phyloP scores from a whole-genome alignment of 1,140 invertebrate genomes.

The Drosophila novamexicana region DNA sequence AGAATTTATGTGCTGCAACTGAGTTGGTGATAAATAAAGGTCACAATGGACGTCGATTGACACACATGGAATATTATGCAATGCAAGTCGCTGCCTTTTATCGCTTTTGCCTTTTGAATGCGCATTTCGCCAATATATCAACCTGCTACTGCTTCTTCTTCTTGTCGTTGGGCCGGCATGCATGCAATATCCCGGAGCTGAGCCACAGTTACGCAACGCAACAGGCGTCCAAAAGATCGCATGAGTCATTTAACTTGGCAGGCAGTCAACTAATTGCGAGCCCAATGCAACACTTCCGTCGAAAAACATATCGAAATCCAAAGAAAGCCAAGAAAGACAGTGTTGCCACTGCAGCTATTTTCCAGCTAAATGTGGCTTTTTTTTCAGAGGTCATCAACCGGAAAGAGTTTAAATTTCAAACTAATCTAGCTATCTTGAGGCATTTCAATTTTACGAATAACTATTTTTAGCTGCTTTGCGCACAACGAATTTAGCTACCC shows the following conservation, averaged over 20 bases:
- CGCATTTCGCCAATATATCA: constrained; percentile 36
- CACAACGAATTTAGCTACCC: too few species aligned
- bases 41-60: not conserved
- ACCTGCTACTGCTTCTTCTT: constrained; percentile 3
- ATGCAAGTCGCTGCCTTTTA: constrained; percentile 17
- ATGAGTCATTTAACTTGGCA: constrained; percentile 69
- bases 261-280: constrained; percentile 63
- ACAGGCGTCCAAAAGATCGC: constrained; percentile 36
- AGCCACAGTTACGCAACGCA: constrained; percentile 56
- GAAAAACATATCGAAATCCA: constrained; percentile 26
- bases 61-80: constrained; percentile 35
- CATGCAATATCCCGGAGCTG: constrained; percentile 28
- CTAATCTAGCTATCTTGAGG: too few species aligned
- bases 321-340: constrained; percentile 44
- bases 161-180: not conserved
- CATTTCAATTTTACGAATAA: too few species aligned
- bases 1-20: not conserved
- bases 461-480: too few species aligned
- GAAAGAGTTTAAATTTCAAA: too few species aligned
- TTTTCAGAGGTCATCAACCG: too few species aligned
- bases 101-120: constrained; percentile 9
- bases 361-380: too few species aligned
- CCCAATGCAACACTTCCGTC: constrained; percentile 69
- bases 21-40: not conserved
- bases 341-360: too few species aligned